Conservation (phyloP, 2,888 invertebrate species). For the Caenorhabditis wallacei region DNA sequence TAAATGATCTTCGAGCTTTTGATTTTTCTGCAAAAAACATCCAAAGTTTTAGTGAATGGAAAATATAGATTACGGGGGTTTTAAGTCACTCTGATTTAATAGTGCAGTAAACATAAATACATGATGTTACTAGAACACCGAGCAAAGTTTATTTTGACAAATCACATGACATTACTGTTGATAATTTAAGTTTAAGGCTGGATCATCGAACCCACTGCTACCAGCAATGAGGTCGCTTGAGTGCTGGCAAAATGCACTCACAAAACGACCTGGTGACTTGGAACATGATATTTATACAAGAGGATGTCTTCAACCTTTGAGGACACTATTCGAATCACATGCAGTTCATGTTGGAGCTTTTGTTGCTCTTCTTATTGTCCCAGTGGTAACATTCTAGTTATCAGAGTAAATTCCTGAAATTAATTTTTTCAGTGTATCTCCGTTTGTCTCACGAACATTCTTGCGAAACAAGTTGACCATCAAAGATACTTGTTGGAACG, state of each 20-base stretch:
- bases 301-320: constrained; percentile 82
- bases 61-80: neutral
- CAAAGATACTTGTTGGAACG: constrained; percentile 81
- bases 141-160: no score
- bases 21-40: no score
- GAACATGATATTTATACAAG: constrained; percentile 78
- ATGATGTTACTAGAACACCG: no score
- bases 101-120: no score
- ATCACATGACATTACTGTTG: neutral
- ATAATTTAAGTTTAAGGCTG: constrained; percentile 69
- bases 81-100: neutral
- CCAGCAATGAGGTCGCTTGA: constrained; percentile 82
- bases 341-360: constrained; percentile 82
- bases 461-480: constrained; percentile 83
- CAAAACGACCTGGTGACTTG: constrained; percentile 80
- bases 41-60: no score
- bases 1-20: no score
- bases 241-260: constrained; percentile 83
- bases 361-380: constrained; percentile 81
- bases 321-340: constrained; percentile 81
- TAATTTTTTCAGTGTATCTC: constrained; percentile 78
- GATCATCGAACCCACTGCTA: constrained; percentile 78
- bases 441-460: constrained; percentile 81
- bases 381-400: constrained; percentile 81
- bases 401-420: neutral